A percentile compares a stretch with the other conserved stretches of the same genome.
Conservation (phyloP, 2,113 vertebrate genomes). For the Amphilophus citrinellus region DNA sequence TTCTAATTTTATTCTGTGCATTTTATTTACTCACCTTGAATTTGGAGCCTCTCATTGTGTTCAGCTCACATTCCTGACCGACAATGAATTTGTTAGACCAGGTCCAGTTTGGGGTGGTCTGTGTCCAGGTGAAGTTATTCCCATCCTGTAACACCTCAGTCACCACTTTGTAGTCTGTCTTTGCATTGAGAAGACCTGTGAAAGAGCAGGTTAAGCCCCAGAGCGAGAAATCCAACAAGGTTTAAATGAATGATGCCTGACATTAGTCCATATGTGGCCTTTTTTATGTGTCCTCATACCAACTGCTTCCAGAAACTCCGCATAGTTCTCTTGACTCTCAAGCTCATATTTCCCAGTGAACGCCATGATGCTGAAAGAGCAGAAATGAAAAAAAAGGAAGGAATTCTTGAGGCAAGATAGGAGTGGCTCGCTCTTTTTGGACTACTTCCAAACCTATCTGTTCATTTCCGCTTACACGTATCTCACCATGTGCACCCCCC, state of each 20-base stretch:
- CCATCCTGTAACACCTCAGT: conserved; percentile 88
- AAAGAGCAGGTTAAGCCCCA: not conserved
- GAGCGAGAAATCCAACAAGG: not conserved
- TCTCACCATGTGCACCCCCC: not conserved
- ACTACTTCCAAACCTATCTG: not conserved
- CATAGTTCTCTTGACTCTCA: conserved; percentile 87
- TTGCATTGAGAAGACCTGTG: conserved; percentile 82
- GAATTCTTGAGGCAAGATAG: conserved; percentile 36
- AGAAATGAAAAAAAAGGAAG: not conserved
- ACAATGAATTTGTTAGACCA: conserved; percentile 85
- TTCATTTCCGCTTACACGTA: conserved; percentile 1
- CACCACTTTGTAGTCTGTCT: conserved; percentile 86
- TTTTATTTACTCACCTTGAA: conserved; percentile 84
- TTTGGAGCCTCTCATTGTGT: conserved; percentile 82
- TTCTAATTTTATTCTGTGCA: rapidly evolving
- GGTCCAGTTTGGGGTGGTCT: conserved; percentile 79
- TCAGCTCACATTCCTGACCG: conserved; percentile 86
- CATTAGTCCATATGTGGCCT: not conserved
- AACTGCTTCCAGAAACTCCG: conserved; percentile 82
- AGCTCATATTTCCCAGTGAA: conserved; percentile 87
- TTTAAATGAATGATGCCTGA: not conserved
- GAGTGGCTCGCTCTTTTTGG: conserved; percentile 35
- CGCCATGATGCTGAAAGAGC: conserved; percentile 75
- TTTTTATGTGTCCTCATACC: conserved; percentile 53
- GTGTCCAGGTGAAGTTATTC: conserved; percentile 87